Percentiles rank a stretch among this genome's conserved stretches.
These are phyloP conservation scores for Tetragonula clypearis DNA, from an alignment of 1,140 invertebrate species.

Conservation along the genomic window DNA sequence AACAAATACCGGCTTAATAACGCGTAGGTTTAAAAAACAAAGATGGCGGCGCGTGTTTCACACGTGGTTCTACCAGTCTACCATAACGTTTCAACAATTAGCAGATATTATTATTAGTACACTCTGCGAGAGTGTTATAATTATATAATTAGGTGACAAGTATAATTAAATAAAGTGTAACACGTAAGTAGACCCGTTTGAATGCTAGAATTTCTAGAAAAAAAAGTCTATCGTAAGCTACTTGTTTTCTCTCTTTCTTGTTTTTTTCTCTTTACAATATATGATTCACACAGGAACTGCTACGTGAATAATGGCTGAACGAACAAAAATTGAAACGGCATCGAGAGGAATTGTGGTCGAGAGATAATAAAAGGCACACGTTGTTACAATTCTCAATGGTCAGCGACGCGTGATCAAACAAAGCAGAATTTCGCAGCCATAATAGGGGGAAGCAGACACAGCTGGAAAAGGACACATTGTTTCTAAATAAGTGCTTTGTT, in stretches of 20 bases:
- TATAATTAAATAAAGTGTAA: no score
- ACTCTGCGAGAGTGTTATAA: neutral
- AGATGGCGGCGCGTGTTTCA: neutral
- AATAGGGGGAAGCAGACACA: neutral
- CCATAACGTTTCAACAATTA: neutral
- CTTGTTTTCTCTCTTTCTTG: neutral
- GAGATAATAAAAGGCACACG: neutral
- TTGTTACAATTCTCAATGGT: neutral
- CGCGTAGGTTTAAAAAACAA: neutral
- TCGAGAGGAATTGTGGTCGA: neutral
- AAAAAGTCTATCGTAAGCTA: neutral
- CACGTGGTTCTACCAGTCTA: neutral
- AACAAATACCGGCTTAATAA: neutral
- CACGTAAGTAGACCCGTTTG: no score
- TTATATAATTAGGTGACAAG: no score
- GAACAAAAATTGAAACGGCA: neutral
- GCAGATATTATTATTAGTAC: neutral
- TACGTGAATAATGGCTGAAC: neutral
- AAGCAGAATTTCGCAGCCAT: neutral
- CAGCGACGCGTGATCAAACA: neutral
- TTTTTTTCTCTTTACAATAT: neutral
- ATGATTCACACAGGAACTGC: neutral
- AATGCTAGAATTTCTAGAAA: no score
- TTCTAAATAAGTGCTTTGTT: constrained; percentile 6
- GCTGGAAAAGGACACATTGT: neutral